Base-by-base conservation (phyloP, 2,797 vertebrate species). In the Darevskia mixta region DNA sequence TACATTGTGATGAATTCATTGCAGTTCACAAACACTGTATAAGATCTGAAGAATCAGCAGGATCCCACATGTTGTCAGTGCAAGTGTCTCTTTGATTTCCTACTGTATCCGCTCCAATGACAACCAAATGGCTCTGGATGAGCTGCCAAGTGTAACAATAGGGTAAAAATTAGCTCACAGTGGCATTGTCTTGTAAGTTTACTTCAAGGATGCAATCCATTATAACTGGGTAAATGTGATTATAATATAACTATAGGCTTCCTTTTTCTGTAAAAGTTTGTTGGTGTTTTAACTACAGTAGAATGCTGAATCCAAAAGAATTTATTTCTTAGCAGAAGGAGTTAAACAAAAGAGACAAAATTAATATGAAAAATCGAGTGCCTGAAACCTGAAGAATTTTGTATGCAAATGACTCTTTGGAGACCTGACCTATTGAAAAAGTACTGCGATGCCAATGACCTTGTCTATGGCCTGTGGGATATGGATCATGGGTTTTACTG, bases 21-120 rank as follows among this genome's bases (percentile, higher is more conserved):
- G 82, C 15, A 87, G 10, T 58, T 81, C 77, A 23, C 61, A 89
- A 86, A 32, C 2, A 2, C 88, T 83, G 80, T 75, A 43, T 18
- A 81, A 87, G 71, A 91, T 83, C 58, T 84, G 64, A 92, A 81
- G 25, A 87, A 91, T n/a, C 2, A 85, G 78, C 6, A 71, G 35
- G 75, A 88, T 27, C 27, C 49, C 66, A 71, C 49, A 77, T 88
- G 93, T 90, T 7, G 38, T 35, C 79, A 84, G 0, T 2, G 5
- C 17, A 92, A 86, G 8, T 23, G 35, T 78, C 66, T 79, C 69
- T 91, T 77, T 88, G 38, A 78, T 89, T 92, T 91, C 3, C 1
- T n/a, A 67, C 80, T 89, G 20, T 25, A 66, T 87, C 64, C 87
- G 29, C 67, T 89, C 77, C 79, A 43, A 1, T 89, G 89, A 89